Evolutionary conservation across 2,797 vertebrate species (phyloP).

Genomic region (Enteromius argenteus): DNA sequence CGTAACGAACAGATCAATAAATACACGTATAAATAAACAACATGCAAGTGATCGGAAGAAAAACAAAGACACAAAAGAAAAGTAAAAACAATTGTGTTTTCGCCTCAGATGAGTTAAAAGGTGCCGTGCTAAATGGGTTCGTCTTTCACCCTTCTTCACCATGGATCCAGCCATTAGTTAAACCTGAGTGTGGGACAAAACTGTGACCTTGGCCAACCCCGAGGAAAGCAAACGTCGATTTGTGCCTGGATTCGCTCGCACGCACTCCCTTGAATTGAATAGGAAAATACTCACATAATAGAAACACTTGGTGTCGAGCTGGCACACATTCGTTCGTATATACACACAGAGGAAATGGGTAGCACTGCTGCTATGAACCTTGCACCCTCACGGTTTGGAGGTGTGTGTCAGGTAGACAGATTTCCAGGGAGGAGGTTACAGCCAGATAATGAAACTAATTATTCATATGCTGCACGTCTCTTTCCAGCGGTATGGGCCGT

Average conservation of each 20-base stretch:
- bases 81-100: slow-evolving; percentile 4
- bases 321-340: slow-evolving; percentile 16
- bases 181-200: slow-evolving; percentile 33
- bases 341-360: slow-evolving; percentile 19
- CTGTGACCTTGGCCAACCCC: neutral
- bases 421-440: slow-evolving; percentile 45
- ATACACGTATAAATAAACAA: slow-evolving; percentile 57
- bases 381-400: neutral
- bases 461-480: slow-evolving; percentile 36
- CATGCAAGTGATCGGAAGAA: slow-evolving; percentile 28
- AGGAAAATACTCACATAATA: slow-evolving; percentile 16
- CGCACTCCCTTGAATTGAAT: neutral
- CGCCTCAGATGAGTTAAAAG: slow-evolving; percentile 20
- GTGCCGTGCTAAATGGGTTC: slow-evolving; percentile 28
- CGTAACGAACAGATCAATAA: slow-evolving; percentile 42
- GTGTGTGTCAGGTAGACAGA: slow-evolving; percentile 24
- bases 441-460: slow-evolving; percentile 24
- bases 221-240: slow-evolving; percentile 4
- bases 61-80: slow-evolving; percentile 9
- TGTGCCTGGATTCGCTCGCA: neutral
- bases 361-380: slow-evolving; percentile 33
- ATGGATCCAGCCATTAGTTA: slow-evolving; percentile 52
- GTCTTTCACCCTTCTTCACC: slow-evolving; percentile 27
- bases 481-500: neutral
- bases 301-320: slow-evolving; percentile 34